A percentile compares a stretch with the other conserved stretches of the same genome.
Conservation (phyloP, 2,797 vertebrate species). For the Jordanella pulchra region DNA sequence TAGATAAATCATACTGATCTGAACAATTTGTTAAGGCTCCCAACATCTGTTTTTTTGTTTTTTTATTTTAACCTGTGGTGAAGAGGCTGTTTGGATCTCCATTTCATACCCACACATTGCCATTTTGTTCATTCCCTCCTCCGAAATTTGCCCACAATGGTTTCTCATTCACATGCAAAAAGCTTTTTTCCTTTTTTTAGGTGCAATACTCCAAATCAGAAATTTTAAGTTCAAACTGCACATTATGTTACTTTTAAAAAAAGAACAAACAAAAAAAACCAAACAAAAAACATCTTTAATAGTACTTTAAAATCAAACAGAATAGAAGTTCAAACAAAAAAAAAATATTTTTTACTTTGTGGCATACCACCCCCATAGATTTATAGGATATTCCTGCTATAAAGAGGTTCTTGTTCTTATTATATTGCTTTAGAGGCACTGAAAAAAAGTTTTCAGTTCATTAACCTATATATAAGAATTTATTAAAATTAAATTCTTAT, state of each 20-base stretch:
- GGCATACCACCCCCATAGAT: background rate
- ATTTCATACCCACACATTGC: background rate
- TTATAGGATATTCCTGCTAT: background rate
- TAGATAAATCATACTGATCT: no score
- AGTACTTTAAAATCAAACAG: background rate
- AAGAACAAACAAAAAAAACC: background rate
- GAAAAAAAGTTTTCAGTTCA: background rate
- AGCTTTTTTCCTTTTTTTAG: background rate
- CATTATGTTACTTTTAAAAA: background rate
- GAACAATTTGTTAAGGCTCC: background rate
- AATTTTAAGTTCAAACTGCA: no score
- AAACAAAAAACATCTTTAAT: background rate
- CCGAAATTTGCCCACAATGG: background rate
- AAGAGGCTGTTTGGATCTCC: background rate
- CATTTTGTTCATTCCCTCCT: background rate
- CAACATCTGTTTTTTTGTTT: slow-evolving; percentile 10
- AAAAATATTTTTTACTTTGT: background rate
- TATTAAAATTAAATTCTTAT: no score
- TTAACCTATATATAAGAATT: no score
- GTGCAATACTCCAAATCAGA: no score
- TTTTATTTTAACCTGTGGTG: background rate
- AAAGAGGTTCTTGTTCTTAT: background rate
- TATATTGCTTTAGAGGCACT: background rate
- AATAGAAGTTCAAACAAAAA: background rate
- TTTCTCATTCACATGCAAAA: background rate